A percentile compares a stretch with the other conserved stretches of the same genome.
Conservation (phyloP, 2,888 invertebrate species). For the Trachelus tabidus region DNA sequence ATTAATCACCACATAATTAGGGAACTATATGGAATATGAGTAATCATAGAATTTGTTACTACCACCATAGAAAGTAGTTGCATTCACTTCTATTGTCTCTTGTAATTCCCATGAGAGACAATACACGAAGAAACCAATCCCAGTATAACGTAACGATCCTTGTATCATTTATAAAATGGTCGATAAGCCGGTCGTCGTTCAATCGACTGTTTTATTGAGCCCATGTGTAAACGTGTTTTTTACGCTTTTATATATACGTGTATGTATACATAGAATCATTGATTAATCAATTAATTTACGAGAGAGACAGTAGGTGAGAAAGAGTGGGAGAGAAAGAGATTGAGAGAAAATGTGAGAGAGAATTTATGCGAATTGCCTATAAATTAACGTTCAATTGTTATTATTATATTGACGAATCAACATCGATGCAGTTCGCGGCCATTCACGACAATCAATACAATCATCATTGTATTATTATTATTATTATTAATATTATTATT, state of each 20-base stretch:
- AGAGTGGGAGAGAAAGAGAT: not conserved
- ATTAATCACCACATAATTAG: not conserved
- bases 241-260: constrained; percentile 19
- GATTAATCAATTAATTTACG: constrained; percentile 2
- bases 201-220: not conserved
- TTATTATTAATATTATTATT: constrained; percentile 19
- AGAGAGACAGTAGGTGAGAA: not conserved
- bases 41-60: not conserved
- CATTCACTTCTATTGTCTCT: not conserved
- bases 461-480: not conserved
- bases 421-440: not conserved
- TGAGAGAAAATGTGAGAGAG: not conserved
- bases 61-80: not conserved
- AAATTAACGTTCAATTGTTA: not conserved
- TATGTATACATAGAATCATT: constrained; percentile 8
- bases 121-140: not conserved
- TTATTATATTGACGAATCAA: not conserved
- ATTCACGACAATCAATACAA: not conserved
- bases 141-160: not conserved
- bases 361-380: not conserved
- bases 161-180: not conserved
- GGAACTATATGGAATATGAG: not conserved
- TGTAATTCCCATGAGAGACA: not conserved
- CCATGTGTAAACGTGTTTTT: constrained; percentile 15
- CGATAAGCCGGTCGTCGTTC: not conserved